Evolutionary conservation across 2,888 invertebrate species (phyloP), one percentile per base, ranked within the genome.

Genomic region (Drosophila phalerata): DNA sequence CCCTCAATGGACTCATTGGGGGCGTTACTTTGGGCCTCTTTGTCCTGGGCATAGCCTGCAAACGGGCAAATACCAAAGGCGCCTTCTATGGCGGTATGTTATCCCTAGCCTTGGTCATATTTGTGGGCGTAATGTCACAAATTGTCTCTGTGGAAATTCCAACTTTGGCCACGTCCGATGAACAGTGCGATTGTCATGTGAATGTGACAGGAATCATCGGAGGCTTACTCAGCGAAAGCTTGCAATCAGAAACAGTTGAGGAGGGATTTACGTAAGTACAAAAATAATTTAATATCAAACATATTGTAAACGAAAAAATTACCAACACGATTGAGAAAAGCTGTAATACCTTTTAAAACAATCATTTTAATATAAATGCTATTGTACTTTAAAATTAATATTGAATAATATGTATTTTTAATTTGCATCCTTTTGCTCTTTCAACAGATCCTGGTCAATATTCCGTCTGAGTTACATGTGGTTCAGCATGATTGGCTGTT

Each of bases 1-100:
- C 97, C 49, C 96, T 98, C 87, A 97, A 97, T 90, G 98, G 98
- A 0, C 96, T 98, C 94, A 96, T 97, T 25, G 97, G 97, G 3
- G 98, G 98, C 2, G 96, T 98, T 0, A 96, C 97, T 0, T 93
- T 98, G 22, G 98, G 98, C 0, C 93, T 98, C 4, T 98, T 98
- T 91, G 95, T 97, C 0, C 93, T 98, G 22, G 98, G 98, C 61
- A 97, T 98, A 95, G 95, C 97, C 80, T 96, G 97, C 80, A 97
- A 98, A 0, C 96, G 96, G 95, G 96, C 97, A 3, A 98, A 98
- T 90, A 93, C 95, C 17, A 96, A 95, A 74, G 93, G 93, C 13
- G 93, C 92, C 32, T 91, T 93, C 73, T 92, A 92, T 62, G 93
- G 93, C 2, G 92, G 91, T 4, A 71, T 93, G 0, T 70, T 90